phyloP scores from a whole-genome alignment of 1,140 invertebrate species.

The Oncopodura yosiiana region DNA sequence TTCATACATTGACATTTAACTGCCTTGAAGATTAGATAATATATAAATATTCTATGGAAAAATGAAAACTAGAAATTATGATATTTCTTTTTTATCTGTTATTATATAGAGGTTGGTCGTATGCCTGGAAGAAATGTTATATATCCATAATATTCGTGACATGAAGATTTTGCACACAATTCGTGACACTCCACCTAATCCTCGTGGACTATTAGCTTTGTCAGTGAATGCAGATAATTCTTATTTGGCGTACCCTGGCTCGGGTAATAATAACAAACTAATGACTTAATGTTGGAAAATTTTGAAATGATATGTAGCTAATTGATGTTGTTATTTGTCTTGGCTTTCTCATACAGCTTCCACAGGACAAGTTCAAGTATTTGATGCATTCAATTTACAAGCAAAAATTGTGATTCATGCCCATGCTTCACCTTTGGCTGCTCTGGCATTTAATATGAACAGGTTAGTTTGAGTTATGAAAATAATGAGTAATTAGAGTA shows the following conservation, averaged over 20 bases:
- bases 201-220: constrained; percentile 80
- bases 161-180: constrained; percentile 99
- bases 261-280: constrained; percentile 38
- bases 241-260: constrained; percentile 93
- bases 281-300: not conserved
- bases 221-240: constrained; percentile 80
- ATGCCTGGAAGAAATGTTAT: constrained; percentile 92
- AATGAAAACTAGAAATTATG: not conserved
- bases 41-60: too few relatives aligned
- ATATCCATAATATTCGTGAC: constrained; percentile 97
- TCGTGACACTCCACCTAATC: constrained; percentile 92
- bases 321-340: not conserved
- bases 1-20: too few relatives aligned
- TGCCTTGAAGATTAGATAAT: too few relatives aligned
- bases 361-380: constrained; percentile 94
- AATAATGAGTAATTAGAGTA: too few relatives aligned
- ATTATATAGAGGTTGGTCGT: constrained; percentile 78
- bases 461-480: too few relatives aligned
- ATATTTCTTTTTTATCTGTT: constrained; percentile 2
- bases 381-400: constrained; percentile 93
- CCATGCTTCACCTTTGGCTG: constrained; percentile 91
- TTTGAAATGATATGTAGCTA: not conserved
- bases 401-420: constrained; percentile 93
- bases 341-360: constrained; percentile 47
- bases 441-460: constrained; percentile 83